phyloP scores from a whole-genome alignment of 2,888 invertebrate genomes.

The Mesorhabditis belari region DNA sequence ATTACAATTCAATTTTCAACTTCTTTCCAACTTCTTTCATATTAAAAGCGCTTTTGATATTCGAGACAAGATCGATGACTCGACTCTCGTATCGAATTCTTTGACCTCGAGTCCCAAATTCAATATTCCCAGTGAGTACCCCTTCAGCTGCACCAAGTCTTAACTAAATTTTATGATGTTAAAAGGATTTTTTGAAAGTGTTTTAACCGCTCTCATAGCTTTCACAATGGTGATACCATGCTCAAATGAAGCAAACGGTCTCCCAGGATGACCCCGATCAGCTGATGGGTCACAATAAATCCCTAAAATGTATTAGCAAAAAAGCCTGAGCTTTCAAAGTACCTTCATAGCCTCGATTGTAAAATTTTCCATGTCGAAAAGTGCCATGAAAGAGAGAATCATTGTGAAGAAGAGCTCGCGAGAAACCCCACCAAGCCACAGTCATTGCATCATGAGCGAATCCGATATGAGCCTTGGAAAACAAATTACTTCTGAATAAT shows the following conservation, averaged over 20 bases:
- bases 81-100: slow-evolving; percentile 45
- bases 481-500: slow-evolving; percentile 17
- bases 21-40: slow-evolving; percentile 40
- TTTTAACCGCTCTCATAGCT: slow-evolving; percentile 37
- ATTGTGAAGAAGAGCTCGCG: slow-evolving; percentile 53
- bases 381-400: slow-evolving; percentile 50
- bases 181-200: neutral
- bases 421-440: slow-evolving; percentile 81
- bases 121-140: slow-evolving; percentile 48
- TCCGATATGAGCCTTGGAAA: slow-evolving; percentile 76
- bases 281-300: slow-evolving; percentile 70
- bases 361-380: slow-evolving; percentile 47
- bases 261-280: slow-evolving; percentile 42
- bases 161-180: slow-evolving; percentile 30
- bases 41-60: slow-evolving; percentile 48
- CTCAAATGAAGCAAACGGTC: slow-evolving; percentile 50
- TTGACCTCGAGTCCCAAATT: slow-evolving; percentile 47
- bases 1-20: neutral
- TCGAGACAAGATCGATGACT: slow-evolving; percentile 48
- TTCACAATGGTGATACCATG: slow-evolving; percentile 43
- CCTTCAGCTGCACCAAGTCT: slow-evolving; percentile 36
- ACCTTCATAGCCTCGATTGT: slow-evolving; percentile 39
- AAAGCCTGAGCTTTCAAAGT: neutral
- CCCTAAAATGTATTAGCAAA: slow-evolving; percentile 62
- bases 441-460: slow-evolving; percentile 90